These are phyloP conservation scores for Nilaparvata lugens DNA, from an alignment of 1,140 invertebrate genomes.

Conservation along the genomic window DNA sequence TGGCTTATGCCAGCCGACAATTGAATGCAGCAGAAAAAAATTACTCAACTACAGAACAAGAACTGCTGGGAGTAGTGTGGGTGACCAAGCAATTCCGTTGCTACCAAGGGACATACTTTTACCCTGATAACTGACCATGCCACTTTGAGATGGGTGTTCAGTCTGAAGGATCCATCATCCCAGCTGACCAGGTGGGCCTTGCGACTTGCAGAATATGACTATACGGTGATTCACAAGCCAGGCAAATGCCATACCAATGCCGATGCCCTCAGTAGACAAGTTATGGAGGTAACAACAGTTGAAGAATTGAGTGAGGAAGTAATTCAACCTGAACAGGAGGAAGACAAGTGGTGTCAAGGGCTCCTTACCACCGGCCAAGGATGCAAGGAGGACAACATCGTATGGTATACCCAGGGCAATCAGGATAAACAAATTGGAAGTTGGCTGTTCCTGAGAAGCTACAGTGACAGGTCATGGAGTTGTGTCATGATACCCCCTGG, in stretches of 20 bases:
- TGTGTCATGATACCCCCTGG: no score
- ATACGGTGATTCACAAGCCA: slow-evolving; percentile 36
- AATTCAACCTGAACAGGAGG: no score
- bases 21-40: slow-evolving; percentile 36
- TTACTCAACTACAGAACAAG: slow-evolving; percentile 36
- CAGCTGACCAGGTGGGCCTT: slow-evolving; percentile 41
- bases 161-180: slow-evolving; percentile 37
- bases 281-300: no score
- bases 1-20: slow-evolving; percentile 34
- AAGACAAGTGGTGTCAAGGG: no score
- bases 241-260: slow-evolving; percentile 32
- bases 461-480: no score
- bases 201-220: slow-evolving; percentile 39
- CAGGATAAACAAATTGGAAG: no score
- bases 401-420: no score
- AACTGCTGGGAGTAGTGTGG: slow-evolving; percentile 36
- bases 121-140: slow-evolving; percentile 42
- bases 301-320: no score
- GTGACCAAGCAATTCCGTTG: slow-evolving; percentile 36
- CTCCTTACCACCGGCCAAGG: no score
- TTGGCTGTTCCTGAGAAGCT: no score
- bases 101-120: slow-evolving; percentile 39
- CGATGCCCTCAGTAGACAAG: slow-evolving; percentile 6
- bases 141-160: slow-evolving; percentile 35
- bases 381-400: no score